A percentile compares a stretch with the other conserved stretches of the same genome.
These are phyloP conservation scores for Hemichromis elongatus DNA, from an alignment of 2,113 vertebrate species.

Conservation along the genomic window DNA sequence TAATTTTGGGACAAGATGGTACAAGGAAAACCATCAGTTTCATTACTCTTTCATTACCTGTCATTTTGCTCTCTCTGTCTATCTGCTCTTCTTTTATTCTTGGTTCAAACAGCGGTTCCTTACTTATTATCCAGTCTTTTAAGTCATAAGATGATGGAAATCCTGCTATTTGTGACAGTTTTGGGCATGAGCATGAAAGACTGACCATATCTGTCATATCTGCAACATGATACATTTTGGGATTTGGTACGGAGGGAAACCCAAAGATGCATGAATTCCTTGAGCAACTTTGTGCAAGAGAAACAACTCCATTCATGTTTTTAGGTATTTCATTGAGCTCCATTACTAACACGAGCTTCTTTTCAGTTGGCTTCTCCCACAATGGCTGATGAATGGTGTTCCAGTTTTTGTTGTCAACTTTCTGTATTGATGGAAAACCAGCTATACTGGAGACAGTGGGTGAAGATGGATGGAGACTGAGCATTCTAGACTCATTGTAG, in stretches of 20 bases:
- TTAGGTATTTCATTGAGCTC: background rate
- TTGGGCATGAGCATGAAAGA: constrained; percentile 10
- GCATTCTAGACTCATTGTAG: background rate
- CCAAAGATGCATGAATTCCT: constrained; percentile 23
- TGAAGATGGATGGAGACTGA: constrained; percentile 16
- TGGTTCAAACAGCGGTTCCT: background rate
- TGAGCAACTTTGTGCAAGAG: constrained; percentile 38
- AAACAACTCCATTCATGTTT: constrained; percentile 11
- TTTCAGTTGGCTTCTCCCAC: constrained; percentile 2
- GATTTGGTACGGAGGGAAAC: constrained; percentile 29
- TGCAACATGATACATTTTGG: background rate
- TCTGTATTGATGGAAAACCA: constrained; percentile 49
- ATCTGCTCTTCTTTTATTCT: background rate
- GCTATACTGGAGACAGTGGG: constrained; percentile 1
- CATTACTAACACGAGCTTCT: background rate
- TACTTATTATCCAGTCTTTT: constrained; percentile 27
- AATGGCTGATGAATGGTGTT: background rate
- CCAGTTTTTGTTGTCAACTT: constrained; percentile 33
- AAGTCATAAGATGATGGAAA: constrained; percentile 7
- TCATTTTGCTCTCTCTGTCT: background rate
- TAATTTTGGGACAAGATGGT: constrained; percentile 46
- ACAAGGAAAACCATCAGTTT: constrained; percentile 32
- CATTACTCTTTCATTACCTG: background rate
- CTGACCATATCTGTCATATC: constrained; percentile 19
- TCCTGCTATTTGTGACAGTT: constrained; percentile 36